Evolutionary conservation across 2,113 vertebrate species (phyloP), one percentile per base, ranked within the genome.

Genomic region (Proterorhinus semilunaris): DNA sequence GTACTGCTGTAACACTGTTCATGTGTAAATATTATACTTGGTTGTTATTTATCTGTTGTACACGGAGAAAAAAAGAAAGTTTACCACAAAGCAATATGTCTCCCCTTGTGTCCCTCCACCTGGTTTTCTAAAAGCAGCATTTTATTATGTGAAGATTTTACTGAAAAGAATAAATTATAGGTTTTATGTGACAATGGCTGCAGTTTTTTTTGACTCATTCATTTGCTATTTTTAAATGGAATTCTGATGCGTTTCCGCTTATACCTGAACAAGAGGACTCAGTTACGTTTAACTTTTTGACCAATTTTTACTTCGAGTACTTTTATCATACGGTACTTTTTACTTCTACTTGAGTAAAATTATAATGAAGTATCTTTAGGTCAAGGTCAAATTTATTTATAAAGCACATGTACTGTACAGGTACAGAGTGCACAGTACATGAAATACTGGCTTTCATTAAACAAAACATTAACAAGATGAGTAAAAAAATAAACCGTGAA

Each of bases 111-210:
- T 75, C 55, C 75, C 71, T 70, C 63, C 47, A 49, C 57, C 72
- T 70, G 81, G 74, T 91, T 90, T 91, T 92, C 81, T 90, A 89
- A 87, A 55, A 90, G 83, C 81, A 75, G 75, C 55, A 55, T 90
- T 92, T 92, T 92, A 87, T 76, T 87, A 89, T 87, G 84, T 91
- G 68, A 76, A 79, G 67, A 77, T 88, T 86, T 88, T 86, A 89
- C 78, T 84, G 81, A 88, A 83, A 83, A 69, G 0, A 91, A 90
- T 90, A 90, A 90, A 91, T 86, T 78, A 80, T 79, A 90, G 76
- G 82, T 90, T 92, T 91, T 91, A 89, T 88, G 91, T 88, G 86
- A 91, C 79, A 78, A 66, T 17, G 71, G 46, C 10, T 12, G 4
- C 48, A 67, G 21, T 16, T 71, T 47, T 71, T 47, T 36, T 36